Percentiles rank a stretch among this genome's conserved stretches.
These are phyloP conservation scores for Pollenia amentaria DNA, from an alignment of 2,888 invertebrate species.

Conservation along the genomic window DNA sequence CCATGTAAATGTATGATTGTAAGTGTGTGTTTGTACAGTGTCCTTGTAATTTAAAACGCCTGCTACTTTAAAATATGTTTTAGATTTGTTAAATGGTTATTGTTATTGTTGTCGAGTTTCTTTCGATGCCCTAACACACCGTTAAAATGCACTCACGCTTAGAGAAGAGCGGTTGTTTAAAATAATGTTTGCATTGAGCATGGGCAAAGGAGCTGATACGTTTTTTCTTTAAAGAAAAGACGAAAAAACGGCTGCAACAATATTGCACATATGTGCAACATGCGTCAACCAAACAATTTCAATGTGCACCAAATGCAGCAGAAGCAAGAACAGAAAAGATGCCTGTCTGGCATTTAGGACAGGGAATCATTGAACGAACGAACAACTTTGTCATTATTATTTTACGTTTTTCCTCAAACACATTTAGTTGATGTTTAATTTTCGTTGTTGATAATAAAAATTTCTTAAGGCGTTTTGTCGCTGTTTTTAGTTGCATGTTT, in stretches of 20 bases:
- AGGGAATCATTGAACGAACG: constrained; percentile 42
- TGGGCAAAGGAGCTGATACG: constrained; percentile 36
- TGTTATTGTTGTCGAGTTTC: constrained; percentile 20
- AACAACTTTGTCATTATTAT: constrained; percentile 30
- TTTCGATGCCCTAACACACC: constrained; percentile 14
- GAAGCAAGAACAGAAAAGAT: constrained; percentile 3
- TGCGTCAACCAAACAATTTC: constrained; percentile 48
- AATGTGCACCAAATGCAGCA: not conserved
- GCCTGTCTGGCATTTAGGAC: constrained; percentile 24
- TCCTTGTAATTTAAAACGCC: constrained; percentile 69
- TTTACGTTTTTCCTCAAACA: constrained; percentile 18
- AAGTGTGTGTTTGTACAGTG: constrained; percentile 1
- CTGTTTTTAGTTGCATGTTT: constrained; percentile 36
- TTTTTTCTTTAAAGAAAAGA: constrained; percentile 12
- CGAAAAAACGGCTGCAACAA: constrained; percentile 70
- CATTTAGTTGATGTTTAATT: constrained; percentile 36
- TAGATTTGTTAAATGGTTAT: constrained; percentile 38
- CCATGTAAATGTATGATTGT: not conserved
- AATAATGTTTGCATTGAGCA: constrained; percentile 38
- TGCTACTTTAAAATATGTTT: constrained; percentile 63
- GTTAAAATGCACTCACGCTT: constrained; percentile 1
- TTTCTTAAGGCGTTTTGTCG: constrained; percentile 60
- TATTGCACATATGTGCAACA: constrained; percentile 74
- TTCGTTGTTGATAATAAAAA: constrained; percentile 38
- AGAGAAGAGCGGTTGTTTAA: not conserved